These are phyloP conservation scores for Piscicola geometra DNA, from an alignment of 2,888 invertebrate species.

Conservation along the genomic window DNA sequence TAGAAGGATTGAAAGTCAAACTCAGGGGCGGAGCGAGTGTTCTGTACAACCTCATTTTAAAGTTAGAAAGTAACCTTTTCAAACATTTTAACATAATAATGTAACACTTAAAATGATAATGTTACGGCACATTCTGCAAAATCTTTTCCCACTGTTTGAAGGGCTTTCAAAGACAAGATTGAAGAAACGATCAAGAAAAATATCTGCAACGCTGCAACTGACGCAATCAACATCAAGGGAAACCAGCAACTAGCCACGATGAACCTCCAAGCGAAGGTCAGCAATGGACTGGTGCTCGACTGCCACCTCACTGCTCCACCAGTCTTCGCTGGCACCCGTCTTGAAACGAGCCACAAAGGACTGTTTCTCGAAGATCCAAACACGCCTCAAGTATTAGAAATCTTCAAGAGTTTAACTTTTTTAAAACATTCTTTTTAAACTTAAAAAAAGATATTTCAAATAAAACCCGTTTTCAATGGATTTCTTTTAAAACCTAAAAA, in stretches of 20 bases:
- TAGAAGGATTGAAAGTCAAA: constrained; percentile 9
- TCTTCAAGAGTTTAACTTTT: no score
- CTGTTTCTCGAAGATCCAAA: background rate
- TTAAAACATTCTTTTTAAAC: constrained; percentile 19
- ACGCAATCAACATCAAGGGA: constrained; percentile 5
- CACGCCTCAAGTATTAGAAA: no score
- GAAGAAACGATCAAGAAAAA: background rate
- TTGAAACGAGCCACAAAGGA: constrained; percentile 1
- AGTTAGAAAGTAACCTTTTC: no score
- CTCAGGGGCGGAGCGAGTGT: background rate
- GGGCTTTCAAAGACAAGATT: background rate
- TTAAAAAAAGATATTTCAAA: no score
- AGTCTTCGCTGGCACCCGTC: background rate
- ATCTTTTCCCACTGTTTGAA: background rate
- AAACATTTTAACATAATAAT: no score
- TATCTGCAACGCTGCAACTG: background rate
- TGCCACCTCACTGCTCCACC: background rate
- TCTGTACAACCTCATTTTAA: background rate
- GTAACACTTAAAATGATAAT: no score
- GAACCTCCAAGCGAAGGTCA: background rate
- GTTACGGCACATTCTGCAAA: background rate
- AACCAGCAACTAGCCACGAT: constrained; percentile 1
- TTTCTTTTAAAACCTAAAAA: no score
- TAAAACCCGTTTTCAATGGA: no score
- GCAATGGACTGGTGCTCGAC: background rate